These are phyloP conservation scores for Enteromius viviparus DNA, from an alignment of 2,797 vertebrate species.

Conservation along the genomic window DNA sequence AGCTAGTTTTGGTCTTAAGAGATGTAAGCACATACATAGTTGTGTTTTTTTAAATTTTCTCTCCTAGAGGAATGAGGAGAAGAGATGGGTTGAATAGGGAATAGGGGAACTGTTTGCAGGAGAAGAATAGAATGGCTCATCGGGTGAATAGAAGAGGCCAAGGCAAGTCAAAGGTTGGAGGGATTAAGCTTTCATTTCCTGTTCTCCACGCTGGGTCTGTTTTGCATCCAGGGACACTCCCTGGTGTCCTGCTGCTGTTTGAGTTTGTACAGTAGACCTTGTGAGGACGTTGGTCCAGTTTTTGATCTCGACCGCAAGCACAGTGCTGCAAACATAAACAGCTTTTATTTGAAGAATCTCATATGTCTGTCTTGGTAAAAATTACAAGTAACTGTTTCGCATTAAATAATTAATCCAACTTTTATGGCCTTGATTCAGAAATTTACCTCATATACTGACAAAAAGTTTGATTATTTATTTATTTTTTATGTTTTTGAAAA, in stretches of 20 bases:
- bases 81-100: conserved; percentile 20
- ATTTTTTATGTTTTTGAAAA: neutral
- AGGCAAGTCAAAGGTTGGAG: conserved; percentile 71
- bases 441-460: neutral
- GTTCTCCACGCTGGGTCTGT: conserved; percentile 35
- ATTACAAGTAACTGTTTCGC: neutral
- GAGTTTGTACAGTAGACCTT: conserved; percentile 43
- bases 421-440: neutral
- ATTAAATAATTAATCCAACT: neutral
- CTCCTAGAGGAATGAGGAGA: conserved; percentile 3
- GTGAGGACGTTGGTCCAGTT: neutral
- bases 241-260: conserved; percentile 38
- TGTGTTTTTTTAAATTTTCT: neutral
- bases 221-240: conserved; percentile 36
- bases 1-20: conserved; percentile 18
- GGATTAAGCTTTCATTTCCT: conserved; percentile 48
- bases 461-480: neutral
- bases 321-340: neutral
- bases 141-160: conserved; percentile 76
- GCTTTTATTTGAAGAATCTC: neutral
- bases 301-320: neutral
- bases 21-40: conserved; percentile 34
- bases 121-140: conserved; percentile 76
- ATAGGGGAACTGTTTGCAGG: conserved; percentile 56
- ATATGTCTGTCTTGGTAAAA: neutral